Percentiles rank a stretch among this genome's conserved stretches.
These are phyloP conservation scores for Radopholus similis DNA, from an alignment of 1,140 invertebrate genomes.

Conservation along the genomic window DNA sequence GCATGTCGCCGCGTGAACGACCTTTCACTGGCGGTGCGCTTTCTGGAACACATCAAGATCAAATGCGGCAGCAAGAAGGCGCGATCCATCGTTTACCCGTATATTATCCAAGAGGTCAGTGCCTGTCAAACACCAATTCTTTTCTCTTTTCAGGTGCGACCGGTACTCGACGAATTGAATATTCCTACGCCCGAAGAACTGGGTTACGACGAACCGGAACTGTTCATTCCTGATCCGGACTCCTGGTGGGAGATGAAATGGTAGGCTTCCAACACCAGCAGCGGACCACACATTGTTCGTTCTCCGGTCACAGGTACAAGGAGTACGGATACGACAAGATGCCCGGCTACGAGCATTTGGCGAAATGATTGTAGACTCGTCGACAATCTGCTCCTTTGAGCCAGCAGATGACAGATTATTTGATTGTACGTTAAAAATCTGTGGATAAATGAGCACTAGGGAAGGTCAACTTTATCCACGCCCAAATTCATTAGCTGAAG, in stretches of 20 bases:
- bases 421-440: background rate
- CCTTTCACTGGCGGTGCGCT: constrained; percentile 82
- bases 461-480: no score
- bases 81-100: constrained; percentile 49
- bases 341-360: constrained; percentile 47
- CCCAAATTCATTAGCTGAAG: background rate
- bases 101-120: constrained; percentile 54
- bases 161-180: constrained; percentile 85
- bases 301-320: constrained; percentile 51
- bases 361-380: background rate
- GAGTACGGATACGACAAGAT: constrained; percentile 57
- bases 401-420: background rate
- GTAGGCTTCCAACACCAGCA: constrained; percentile 28
- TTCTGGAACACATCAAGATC: constrained; percentile 81
- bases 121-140: background rate
- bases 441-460: background rate
- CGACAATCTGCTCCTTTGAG: background rate
- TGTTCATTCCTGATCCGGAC: constrained; percentile 63
- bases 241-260: constrained; percentile 55
- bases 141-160: constrained; percentile 61
- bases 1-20: constrained; percentile 90
- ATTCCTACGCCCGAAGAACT: constrained; percentile 89
- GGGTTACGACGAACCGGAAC: constrained; percentile 93
- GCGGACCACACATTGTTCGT: background rate
- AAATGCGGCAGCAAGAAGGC: constrained; percentile 75